phyloP scores from a whole-genome alignment of 2,797 vertebrate species.

The Spheniscus humboldti region DNA sequence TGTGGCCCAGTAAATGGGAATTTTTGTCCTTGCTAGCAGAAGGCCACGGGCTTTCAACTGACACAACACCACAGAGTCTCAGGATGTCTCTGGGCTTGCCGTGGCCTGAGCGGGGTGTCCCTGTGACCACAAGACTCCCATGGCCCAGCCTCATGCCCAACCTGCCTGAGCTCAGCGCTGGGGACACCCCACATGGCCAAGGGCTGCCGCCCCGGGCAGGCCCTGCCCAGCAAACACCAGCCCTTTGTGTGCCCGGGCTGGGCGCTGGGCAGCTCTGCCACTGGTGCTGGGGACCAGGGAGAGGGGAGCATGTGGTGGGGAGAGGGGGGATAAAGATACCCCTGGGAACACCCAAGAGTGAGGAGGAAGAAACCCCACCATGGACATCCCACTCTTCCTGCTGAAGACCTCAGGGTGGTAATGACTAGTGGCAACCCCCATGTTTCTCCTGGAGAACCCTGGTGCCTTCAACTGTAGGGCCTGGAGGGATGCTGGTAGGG shows the following conservation, averaged over 20 bases:
- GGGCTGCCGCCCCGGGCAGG: not conserved
- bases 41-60: fast-evolving
- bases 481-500: not conserved
- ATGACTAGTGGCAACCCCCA: not conserved
- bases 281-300: not conserved
- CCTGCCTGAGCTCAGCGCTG: not conserved
- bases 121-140: not conserved
- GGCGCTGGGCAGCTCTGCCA: not conserved
- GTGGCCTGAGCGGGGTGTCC: not conserved
- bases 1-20: not conserved
- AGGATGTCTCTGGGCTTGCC: fast-evolving
- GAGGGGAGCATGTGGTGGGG: fast-evolving
- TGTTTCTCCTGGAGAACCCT: not conserved
- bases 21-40: not conserved
- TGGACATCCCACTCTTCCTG: not conserved
- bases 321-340: fast-evolving
- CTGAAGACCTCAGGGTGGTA: not conserved
- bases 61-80: fast-evolving
- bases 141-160: fast-evolving
- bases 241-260: not conserved
- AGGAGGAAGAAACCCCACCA: not conserved
- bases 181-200: not conserved
- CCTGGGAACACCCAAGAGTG: fast-evolving
- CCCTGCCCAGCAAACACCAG: not conserved
- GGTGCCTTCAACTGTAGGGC: not conserved